Evolutionary conservation across 2,113 vertebrate species (phyloP).

Genomic region (Apteryx mantelli): DNA sequence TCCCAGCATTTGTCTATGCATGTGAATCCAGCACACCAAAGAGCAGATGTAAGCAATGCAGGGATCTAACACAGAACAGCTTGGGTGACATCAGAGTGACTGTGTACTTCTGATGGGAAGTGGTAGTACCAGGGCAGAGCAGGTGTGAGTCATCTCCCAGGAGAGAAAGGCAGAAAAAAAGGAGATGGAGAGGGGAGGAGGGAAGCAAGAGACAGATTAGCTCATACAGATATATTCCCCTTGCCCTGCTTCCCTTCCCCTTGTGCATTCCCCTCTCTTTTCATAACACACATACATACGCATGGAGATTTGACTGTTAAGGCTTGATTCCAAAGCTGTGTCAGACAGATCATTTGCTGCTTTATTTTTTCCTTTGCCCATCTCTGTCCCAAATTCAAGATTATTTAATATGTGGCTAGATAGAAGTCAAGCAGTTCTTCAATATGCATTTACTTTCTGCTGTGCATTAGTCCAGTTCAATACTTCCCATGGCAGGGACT

Average conservation of each 20-base stretch:
- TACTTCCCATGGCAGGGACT: not conserved
- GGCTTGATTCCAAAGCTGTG: constrained; percentile 9
- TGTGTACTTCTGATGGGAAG: constrained; percentile 74
- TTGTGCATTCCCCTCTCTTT: not conserved
- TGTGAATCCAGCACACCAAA: constrained; percentile 47
- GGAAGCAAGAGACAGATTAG: constrained; percentile 67
- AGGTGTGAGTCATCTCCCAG: constrained; percentile 80
- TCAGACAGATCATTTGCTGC: constrained; percentile 12
- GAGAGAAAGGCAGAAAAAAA: constrained; percentile 53
- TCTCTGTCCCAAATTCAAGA: constrained; percentile 50
- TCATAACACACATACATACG: not conserved
- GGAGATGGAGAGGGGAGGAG: constrained; percentile 38
- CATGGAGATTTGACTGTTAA: not conserved
- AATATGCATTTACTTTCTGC: constrained; percentile 42
- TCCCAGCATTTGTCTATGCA: not conserved
- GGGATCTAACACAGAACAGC: constrained; percentile 77
- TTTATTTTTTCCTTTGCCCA: constrained; percentile 50
- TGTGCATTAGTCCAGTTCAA: constrained; percentile 50
- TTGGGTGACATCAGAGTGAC: constrained; percentile 77
- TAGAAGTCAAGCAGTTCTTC: constrained; percentile 49
- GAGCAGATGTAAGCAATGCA: constrained; percentile 73
- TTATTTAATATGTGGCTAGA: constrained; percentile 49
- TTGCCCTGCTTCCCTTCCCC: constrained; percentile 1
- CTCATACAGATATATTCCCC: constrained; percentile 53
- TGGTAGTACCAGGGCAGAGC: constrained; percentile 73